phyloP scores from a whole-genome alignment of 2,113 vertebrate genomes.

The Opisthocomus hoazin region DNA sequence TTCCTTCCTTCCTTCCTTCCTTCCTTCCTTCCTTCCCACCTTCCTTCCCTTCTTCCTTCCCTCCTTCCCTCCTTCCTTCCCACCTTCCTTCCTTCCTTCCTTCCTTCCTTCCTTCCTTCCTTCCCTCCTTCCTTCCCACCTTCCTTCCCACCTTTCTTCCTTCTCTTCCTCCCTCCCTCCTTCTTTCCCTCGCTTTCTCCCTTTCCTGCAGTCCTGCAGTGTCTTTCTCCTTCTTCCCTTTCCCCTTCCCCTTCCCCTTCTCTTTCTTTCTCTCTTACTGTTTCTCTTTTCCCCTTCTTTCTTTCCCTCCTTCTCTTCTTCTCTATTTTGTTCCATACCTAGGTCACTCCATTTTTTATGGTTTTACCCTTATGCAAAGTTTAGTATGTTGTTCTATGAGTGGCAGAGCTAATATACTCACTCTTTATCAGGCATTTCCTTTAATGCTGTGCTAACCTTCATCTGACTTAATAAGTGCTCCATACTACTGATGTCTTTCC shows the following conservation, averaged over 20 bases:
- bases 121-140: no score
- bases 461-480: neutral
- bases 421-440: neutral
- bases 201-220: neutral
- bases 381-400: neutral
- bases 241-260: no score
- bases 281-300: neutral
- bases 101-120: neutral
- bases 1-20: neutral
- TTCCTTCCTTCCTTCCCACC: neutral
- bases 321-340: neutral
- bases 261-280: neutral
- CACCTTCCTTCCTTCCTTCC: neutral
- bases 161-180: no score
- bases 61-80: no score
- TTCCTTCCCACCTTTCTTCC: neutral
- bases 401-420: neutral
- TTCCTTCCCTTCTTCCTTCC: neutral
- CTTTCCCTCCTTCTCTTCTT: neutral
- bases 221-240: no score
- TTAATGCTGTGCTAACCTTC: neutral
- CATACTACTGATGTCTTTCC: neutral
- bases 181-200: no score
- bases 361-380: neutral
- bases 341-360: neutral